Percentiles rank a stretch among this genome's conserved stretches.
phyloP scores from a whole-genome alignment of 2,797 vertebrate genomes.

The Anabacerthia variegaticeps region DNA sequence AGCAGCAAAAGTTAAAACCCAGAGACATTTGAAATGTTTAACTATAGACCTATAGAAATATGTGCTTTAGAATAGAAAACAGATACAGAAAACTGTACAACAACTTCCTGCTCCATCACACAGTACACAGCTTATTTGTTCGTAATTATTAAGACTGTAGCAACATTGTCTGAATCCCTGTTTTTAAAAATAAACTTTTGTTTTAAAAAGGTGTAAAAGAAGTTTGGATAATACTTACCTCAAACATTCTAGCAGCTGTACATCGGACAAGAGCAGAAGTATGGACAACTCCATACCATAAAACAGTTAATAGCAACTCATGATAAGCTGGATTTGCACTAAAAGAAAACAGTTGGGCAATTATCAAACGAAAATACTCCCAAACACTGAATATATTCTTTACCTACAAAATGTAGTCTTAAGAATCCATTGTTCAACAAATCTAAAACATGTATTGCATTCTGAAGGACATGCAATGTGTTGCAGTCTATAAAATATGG shows the following conservation, averaged over 20 bases:
- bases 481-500: not conserved
- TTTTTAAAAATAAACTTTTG: not conserved
- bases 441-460: not conserved
- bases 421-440: not conserved
- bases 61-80: not conserved
- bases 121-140: slow-evolving; percentile 67
- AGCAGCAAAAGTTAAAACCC: not conserved
- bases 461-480: not conserved
- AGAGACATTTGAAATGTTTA: not conserved
- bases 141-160: not conserved
- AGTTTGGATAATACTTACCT: slow-evolving; percentile 80
- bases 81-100: not conserved
- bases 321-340: slow-evolving; percentile 98
- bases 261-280: slow-evolving; percentile 97
- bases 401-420: not conserved
- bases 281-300: slow-evolving; percentile 99
- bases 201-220: not conserved
- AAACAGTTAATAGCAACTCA: slow-evolving; percentile 91
- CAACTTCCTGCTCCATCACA: slow-evolving; percentile 76
- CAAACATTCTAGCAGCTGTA: slow-evolving; percentile 97
- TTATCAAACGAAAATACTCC: not conserved
- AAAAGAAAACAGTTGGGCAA: slow-evolving; percentile 26
- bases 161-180: not conserved
- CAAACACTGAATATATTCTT: not conserved
- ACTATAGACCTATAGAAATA: not conserved